Evolutionary conservation across 2,797 vertebrate genomes (phyloP).

Genomic region (Sebastes flavidus): DNA sequence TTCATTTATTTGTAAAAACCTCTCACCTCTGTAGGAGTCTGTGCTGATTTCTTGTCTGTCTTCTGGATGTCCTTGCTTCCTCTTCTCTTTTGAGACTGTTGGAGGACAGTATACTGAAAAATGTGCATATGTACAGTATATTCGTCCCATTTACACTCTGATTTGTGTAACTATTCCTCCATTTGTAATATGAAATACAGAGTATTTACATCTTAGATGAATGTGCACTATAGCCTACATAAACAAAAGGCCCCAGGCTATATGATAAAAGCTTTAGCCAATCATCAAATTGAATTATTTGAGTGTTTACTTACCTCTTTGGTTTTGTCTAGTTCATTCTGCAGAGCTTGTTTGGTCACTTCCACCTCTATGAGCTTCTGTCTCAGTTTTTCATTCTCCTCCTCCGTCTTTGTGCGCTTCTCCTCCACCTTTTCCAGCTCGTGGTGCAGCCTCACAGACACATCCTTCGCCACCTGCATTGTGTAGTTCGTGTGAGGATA

Average conservation of each 20-base stretch:
- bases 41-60: conserved; percentile 76
- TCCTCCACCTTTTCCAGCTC: conserved; percentile 98
- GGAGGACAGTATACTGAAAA: background rate
- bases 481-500: background rate
- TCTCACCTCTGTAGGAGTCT: conserved; percentile 80
- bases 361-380: conserved; percentile 96
- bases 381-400: conserved; percentile 95
- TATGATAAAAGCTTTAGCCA: too few relatives aligned
- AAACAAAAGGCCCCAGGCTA: too few relatives aligned
- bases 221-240: too few relatives aligned
- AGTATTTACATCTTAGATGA: background rate
- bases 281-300: too few relatives aligned
- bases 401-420: conserved; percentile 94
- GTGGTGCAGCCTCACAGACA: conserved; percentile 96
- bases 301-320: conserved; percentile 85
- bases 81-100: conserved; percentile 78
- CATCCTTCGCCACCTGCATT: conserved; percentile 94
- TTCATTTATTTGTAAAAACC: background rate
- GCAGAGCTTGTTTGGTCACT: conserved; percentile 94
- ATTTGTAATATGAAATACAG: background rate
- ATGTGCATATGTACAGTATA: background rate
- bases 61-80: conserved; percentile 82
- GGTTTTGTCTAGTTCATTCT: conserved; percentile 94
- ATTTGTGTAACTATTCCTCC: background rate
- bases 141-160: background rate